phyloP scores from a whole-genome alignment of 2,797 vertebrate genomes.

The Muscicapa comitata region DNA sequence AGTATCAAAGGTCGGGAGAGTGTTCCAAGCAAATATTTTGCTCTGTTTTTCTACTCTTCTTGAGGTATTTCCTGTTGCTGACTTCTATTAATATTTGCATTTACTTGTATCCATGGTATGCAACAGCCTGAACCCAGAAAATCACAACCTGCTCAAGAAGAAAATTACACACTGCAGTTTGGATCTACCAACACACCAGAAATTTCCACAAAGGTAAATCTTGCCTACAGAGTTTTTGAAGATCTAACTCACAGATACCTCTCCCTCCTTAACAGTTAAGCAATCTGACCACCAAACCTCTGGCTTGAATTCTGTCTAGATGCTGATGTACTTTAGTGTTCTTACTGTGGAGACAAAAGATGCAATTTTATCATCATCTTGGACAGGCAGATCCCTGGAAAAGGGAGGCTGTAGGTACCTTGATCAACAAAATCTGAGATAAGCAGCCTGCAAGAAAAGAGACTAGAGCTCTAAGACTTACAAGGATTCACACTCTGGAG shows the following conservation, averaged over 20 bases:
- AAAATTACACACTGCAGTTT: background rate
- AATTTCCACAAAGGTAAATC: background rate
- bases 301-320: background rate
- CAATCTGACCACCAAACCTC: background rate
- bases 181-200: background rate
- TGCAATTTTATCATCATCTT: background rate
- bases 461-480: background rate
- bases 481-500: background rate
- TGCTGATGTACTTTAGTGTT: background rate
- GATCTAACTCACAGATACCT: background rate
- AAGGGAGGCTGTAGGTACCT: background rate
- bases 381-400: background rate
- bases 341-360: background rate
- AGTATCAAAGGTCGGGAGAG: background rate
- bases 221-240: background rate
- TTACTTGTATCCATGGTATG: fast-evolving
- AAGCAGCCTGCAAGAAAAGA: background rate
- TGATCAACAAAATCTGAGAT: background rate
- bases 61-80: background rate
- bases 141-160: background rate
- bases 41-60: background rate
- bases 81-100: background rate
- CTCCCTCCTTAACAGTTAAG: fast-evolving
- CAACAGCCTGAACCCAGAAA: background rate
- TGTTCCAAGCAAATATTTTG: background rate